Evolutionary conservation across 2,797 vertebrate genomes (phyloP).

Genomic region (Carcharodon carcharias): DNA sequence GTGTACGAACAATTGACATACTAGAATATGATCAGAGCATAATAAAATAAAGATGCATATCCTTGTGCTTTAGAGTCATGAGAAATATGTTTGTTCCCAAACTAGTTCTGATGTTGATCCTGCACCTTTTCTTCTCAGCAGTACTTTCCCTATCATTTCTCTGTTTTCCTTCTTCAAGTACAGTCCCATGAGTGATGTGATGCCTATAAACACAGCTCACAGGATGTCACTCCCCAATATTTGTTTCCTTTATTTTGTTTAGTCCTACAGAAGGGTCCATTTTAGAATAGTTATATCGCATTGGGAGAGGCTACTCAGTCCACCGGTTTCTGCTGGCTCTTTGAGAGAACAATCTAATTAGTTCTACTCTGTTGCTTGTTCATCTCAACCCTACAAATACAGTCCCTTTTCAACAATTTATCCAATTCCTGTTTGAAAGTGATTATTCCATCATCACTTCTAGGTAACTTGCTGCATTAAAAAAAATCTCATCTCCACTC

Average conservation of each 20-base stretch:
- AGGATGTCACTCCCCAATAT: background rate
- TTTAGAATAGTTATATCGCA: background rate
- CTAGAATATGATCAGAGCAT: background rate
- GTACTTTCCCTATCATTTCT: background rate
- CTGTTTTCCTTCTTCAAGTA: background rate
- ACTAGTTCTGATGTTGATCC: background rate
- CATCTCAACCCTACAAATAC: background rate
- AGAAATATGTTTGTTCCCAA: background rate
- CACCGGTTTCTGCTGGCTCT: background rate
- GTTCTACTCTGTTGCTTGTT: background rate
- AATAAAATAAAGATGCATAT: background rate
- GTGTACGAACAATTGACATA: background rate
- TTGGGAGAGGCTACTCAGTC: background rate
- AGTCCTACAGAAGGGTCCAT: background rate
- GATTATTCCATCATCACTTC: background rate
- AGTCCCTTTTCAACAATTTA: background rate
- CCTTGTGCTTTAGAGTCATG: background rate
- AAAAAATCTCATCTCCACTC: background rate
- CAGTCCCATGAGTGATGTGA: background rate
- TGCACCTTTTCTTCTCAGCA: background rate
- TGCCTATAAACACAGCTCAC: background rate
- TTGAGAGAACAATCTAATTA: background rate
- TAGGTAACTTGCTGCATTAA: background rate
- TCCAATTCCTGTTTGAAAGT: no score
- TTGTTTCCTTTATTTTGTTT: background rate